These are phyloP conservation scores for Megaceryle maxima DNA, from an alignment of 2,113 vertebrate genomes.

Conservation along the genomic window DNA sequence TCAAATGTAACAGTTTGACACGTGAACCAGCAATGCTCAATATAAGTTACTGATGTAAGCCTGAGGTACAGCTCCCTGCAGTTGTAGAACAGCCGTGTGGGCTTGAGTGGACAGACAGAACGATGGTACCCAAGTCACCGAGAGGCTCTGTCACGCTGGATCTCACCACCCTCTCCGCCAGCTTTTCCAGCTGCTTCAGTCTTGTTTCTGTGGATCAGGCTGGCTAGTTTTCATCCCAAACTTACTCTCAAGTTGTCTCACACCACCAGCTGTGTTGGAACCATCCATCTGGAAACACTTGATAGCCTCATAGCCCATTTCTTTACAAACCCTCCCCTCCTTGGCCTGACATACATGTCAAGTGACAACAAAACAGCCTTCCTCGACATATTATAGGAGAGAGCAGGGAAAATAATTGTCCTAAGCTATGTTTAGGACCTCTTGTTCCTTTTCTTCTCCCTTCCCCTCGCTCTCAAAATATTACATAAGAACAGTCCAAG, in stretches of 20 bases:
- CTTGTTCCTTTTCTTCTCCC: neutral
- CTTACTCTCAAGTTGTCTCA: neutral
- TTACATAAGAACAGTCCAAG: neutral
- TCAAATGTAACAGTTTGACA: neutral
- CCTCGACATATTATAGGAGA: neutral
- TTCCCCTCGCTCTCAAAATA: neutral
- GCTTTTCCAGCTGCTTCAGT: neutral
- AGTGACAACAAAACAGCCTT: neutral
- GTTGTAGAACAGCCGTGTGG: neutral
- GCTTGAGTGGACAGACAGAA: neutral
- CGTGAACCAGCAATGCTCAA: neutral
- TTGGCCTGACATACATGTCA: neutral
- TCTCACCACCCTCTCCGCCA: neutral
- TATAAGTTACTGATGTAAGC: neutral
- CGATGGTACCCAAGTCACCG: neutral
- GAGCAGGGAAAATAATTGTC: neutral
- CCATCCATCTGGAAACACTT: no score
- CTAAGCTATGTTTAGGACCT: neutral
- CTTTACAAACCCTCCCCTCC: neutral
- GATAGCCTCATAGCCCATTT: neutral
- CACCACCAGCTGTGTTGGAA: neutral
- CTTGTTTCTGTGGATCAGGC: neutral
- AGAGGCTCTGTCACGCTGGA: neutral
- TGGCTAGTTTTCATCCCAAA: neutral
- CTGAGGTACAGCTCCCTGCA: neutral